These are phyloP conservation scores for Volucella inanis DNA, from an alignment of 2,888 invertebrate genomes.

Conservation along the genomic window DNA sequence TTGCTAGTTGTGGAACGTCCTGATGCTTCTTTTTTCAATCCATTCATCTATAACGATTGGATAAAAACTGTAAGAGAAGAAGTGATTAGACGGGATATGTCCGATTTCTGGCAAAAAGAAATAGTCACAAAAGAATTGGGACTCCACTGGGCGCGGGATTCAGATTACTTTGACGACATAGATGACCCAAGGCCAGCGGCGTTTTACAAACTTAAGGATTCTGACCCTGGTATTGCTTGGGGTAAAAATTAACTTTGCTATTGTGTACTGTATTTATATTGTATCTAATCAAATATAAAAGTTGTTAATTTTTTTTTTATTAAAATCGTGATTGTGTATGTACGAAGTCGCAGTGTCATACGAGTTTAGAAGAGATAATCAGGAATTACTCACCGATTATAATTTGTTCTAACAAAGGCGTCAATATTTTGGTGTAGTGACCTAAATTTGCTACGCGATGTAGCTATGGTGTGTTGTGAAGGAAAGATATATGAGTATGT, in stretches of 20 bases:
- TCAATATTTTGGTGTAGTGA: too few species aligned
- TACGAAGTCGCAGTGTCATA: too few species aligned
- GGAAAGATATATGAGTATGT: too few species aligned
- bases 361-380: too few species aligned
- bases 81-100: conserved; percentile 77
- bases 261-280: neutral
- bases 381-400: too few species aligned
- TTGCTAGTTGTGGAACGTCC: conserved; percentile 81
- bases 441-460: too few species aligned
- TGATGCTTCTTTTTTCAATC: conserved; percentile 79
- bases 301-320: neutral
- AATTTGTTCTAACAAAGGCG: too few species aligned
- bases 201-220: conserved; percentile 77
- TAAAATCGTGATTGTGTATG: neutral
- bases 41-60: conserved; percentile 81
- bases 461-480: too few species aligned
- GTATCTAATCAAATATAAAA: neutral
- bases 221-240: conserved; percentile 32
- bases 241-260: neutral
- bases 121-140: conserved; percentile 79
- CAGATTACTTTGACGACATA: conserved; percentile 78
- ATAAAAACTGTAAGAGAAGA: conserved; percentile 79
- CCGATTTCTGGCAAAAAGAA: conserved; percentile 80
- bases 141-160: conserved; percentile 79
- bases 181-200: conserved; percentile 77